Conservation (phyloP, 2,113 vertebrate species). For the Gnathonemus echidnorhynchus region DNA sequence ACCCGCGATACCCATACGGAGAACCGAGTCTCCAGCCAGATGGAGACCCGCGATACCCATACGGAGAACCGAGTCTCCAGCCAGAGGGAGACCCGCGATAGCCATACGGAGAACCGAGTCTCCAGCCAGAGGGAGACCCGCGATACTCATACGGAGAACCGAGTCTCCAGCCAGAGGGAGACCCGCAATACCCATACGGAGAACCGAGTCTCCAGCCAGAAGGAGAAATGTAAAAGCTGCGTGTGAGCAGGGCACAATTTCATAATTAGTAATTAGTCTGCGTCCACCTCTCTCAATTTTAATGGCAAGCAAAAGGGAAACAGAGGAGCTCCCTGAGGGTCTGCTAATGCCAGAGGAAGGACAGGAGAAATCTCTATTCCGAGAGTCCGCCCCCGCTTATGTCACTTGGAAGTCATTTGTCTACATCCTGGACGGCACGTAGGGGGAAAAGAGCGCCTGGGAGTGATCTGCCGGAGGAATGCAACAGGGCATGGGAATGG, state of each 20-base stretch:
- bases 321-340: slow-evolving; percentile 38
- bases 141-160: no score
- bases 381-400: slow-evolving; percentile 68
- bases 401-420: slow-evolving; percentile 79
- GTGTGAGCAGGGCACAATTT: not conserved
- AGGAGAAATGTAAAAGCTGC: not conserved
- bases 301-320: not conserved
- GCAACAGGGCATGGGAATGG: slow-evolving; percentile 82
- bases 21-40: no score
- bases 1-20: no score
- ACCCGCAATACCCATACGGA: no score
- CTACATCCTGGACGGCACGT: slow-evolving; percentile 80
- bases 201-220: no score
- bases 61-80: no score
- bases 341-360: slow-evolving; percentile 58
- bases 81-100: no score
- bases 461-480: slow-evolving; percentile 73
- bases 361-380: slow-evolving; percentile 62
- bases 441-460: slow-evolving; percentile 64
- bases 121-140: no score
- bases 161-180: no score
- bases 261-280: slow-evolving; percentile 1
- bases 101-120: no score
- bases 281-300: not conserved
- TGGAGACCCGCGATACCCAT: no score